Evolutionary conservation across 2,888 invertebrate species (phyloP).

Genomic region (Synergus umbraculus): DNA sequence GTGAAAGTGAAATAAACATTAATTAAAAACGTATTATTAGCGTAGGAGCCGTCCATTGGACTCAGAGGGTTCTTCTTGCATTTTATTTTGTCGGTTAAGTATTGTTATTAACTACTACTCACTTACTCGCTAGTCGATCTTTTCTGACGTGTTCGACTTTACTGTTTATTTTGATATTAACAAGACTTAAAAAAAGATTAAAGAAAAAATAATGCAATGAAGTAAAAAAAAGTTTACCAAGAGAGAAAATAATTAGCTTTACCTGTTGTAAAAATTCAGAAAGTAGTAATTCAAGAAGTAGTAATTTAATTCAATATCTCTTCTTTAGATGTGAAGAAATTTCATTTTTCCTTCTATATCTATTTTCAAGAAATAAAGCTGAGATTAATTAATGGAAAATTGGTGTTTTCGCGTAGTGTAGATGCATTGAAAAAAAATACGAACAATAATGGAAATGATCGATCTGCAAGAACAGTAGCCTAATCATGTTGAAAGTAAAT

Average conservation of each 20-base stretch:
- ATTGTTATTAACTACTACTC: slow-evolving; percentile 23
- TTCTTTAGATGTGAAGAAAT: no score
- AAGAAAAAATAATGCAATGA: no score
- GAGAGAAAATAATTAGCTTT: no score
- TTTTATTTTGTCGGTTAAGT: background rate
- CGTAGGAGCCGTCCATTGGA: slow-evolving; percentile 70
- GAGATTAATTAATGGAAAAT: background rate
- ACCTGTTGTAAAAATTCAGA: no score
- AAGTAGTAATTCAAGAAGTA: no score
- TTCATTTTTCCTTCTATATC: background rate
- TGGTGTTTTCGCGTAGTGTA: background rate
- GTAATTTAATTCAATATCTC: no score
- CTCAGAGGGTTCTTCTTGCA: slow-evolving; percentile 44
- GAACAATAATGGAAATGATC: slow-evolving; percentile 50
- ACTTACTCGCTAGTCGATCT: slow-evolving; percentile 43
- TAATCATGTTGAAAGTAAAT: slow-evolving; percentile 62
- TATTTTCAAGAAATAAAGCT: background rate
- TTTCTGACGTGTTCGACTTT: slow-evolving; percentile 38
- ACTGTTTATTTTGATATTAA: slow-evolving; percentile 8
- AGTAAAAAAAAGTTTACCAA: no score
- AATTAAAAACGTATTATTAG: slow-evolving; percentile 54
- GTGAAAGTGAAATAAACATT: background rate
- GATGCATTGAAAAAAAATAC: slow-evolving; percentile 24
- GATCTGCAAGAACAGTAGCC: slow-evolving; percentile 52
- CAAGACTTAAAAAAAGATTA: background rate